Evolutionary conservation across 2,888 invertebrate species (phyloP).

Genomic region (Agonopterix heracliana): DNA sequence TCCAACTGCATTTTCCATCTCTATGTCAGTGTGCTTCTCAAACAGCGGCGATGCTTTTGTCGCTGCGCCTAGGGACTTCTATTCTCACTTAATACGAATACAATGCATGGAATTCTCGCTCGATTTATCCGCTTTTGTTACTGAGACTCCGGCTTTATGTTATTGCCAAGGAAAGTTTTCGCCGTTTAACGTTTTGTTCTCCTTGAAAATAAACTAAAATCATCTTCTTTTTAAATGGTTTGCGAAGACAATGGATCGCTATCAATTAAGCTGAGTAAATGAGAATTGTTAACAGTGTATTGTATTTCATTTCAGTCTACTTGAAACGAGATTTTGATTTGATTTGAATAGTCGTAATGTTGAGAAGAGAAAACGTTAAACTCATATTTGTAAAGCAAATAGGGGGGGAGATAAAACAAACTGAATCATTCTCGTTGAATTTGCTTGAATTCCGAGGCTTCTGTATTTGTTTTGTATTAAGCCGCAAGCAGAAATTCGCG

Average conservation of each 20-base stretch:
- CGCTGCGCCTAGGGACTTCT: conserved; percentile 32
- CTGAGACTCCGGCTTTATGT: conserved; percentile 22
- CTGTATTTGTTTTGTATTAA: conserved; percentile 38
- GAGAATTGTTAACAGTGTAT: not conserved
- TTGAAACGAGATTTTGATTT: not conserved
- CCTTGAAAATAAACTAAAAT: not conserved
- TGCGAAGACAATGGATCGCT: not conserved
- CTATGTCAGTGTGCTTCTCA: conserved; percentile 20
- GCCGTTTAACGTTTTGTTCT: conserved; percentile 27
- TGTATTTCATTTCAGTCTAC: not conserved
- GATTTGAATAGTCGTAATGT: conserved; percentile 2
- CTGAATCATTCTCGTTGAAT: conserved; percentile 30
- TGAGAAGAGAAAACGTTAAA: conserved; percentile 21
- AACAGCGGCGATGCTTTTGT: conserved; percentile 38
- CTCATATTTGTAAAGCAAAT: conserved; percentile 42
- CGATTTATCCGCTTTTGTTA: conserved; percentile 51
- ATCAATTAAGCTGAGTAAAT: not conserved
- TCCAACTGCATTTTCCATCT: conserved; percentile 11
- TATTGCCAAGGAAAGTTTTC: conserved; percentile 36
- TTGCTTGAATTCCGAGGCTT: conserved; percentile 33
- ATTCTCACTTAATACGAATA: conserved; percentile 54
- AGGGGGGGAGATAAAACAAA: conserved; percentile 32
- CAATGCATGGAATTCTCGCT: conserved; percentile 46
- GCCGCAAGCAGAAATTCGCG: conserved; percentile 3
- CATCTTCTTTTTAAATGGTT: not conserved